Percentiles rank a stretch among this genome's conserved stretches.
Evolutionary conservation across 2,888 invertebrate species (phyloP).

Genomic region (Temnothorax ravouxi): DNA sequence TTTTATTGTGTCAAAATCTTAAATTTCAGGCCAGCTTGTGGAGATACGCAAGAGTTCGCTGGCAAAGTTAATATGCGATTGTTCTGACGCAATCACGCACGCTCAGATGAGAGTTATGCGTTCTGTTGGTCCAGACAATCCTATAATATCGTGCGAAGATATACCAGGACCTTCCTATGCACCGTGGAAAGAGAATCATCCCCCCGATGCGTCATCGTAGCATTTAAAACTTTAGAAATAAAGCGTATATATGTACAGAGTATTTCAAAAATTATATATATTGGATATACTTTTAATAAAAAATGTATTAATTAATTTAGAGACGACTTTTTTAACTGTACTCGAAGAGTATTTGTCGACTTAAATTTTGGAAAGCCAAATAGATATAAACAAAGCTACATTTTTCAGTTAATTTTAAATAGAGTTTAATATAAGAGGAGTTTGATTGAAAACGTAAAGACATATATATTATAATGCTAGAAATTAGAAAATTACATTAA

Average conservation of each 20-base stretch:
- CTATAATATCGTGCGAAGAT: slow-evolving; percentile 89
- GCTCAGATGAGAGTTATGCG: slow-evolving; percentile 92
- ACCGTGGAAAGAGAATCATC: slow-evolving; percentile 87
- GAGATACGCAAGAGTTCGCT: slow-evolving; percentile 93
- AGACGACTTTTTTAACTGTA: neutral
- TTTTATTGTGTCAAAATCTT: neutral
- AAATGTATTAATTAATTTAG: neutral
- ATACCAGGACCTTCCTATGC: slow-evolving; percentile 88
- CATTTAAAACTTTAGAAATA: neutral
- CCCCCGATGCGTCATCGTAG: neutral
- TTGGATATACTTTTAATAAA: neutral
- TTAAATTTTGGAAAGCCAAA: neutral
- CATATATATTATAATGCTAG: neutral
- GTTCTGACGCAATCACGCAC: slow-evolving; percentile 89
- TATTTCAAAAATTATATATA: neutral
- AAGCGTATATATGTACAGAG: neutral
- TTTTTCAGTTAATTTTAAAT: neutral
- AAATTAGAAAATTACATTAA: neutral
- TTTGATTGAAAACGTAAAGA: neutral
- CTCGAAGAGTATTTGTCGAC: neutral
- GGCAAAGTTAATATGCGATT: slow-evolving; percentile 92
- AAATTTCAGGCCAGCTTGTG: slow-evolving; percentile 90
- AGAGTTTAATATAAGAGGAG: neutral
- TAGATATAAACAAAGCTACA: neutral
- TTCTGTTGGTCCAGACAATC: slow-evolving; percentile 88